Percentiles rank a stretch among this genome's conserved stretches.
These are phyloP conservation scores for Trididemnum clinides DNA, from an alignment of 23 tunicate species.

Conservation along the genomic window DNA sequence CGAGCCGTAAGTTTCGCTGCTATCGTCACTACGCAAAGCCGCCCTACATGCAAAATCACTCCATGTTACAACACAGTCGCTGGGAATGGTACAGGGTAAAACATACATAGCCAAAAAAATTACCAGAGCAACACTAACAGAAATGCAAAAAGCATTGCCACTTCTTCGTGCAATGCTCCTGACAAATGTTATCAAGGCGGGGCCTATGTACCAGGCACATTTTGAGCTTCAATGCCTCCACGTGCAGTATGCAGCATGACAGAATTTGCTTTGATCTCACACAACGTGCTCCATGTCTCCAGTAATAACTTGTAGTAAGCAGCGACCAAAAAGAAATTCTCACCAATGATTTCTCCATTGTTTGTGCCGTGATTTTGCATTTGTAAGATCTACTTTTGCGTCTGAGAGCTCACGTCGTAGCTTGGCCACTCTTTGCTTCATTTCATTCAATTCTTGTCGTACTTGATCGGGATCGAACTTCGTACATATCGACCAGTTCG, in stretches of 20 bases:
- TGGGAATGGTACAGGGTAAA: too few species aligned
- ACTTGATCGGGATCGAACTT: slow-evolving; percentile 87
- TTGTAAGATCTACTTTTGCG: slow-evolving; percentile 59
- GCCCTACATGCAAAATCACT: slow-evolving; percentile 34
- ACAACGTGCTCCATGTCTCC: too few species aligned
- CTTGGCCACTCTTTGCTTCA: slow-evolving; percentile 55
- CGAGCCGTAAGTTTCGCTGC: slow-evolving; percentile 34
- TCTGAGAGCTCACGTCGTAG: slow-evolving; percentile 55
- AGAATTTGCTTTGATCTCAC: too few species aligned
- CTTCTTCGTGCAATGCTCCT: too few species aligned
- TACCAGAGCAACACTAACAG: too few species aligned
- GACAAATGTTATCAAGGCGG: too few species aligned
- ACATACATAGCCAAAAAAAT: too few species aligned
- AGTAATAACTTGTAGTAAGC: not conserved
- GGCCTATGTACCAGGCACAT: too few species aligned
- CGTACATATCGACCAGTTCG: slow-evolving; percentile 89
- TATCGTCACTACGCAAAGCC: slow-evolving; percentile 33
- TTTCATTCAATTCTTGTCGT: slow-evolving; percentile 54
- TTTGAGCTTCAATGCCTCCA: too few species aligned
- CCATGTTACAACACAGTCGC: too few species aligned
- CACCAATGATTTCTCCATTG: slow-evolving; percentile 74
- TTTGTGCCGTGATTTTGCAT: slow-evolving; percentile 66
- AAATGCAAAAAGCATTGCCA: too few species aligned
- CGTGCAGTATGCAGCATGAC: too few species aligned
- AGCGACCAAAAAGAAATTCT: not conserved